Conservation (phyloP, 2,797 vertebrate species). For the Octomys mimax region DNA sequence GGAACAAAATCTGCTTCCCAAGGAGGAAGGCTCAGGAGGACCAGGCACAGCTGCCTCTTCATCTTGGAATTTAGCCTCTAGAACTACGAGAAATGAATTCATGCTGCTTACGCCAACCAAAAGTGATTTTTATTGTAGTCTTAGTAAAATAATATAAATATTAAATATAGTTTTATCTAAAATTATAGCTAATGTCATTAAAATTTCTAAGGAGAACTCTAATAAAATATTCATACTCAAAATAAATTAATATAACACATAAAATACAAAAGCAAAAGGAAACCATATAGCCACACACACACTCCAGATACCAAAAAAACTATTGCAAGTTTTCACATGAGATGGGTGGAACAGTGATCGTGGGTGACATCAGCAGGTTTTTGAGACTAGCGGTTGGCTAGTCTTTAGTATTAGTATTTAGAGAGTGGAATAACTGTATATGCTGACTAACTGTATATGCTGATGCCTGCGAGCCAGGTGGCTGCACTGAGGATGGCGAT, state of each 20-base stretch:
- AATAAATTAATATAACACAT: neutral
- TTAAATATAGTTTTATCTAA: neutral
- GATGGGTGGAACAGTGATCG: too few species aligned
- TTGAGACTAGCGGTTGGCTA: too few species aligned
- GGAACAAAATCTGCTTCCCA: neutral
- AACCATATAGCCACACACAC: neutral
- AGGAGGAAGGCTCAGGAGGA: neutral
- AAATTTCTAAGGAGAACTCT: neutral
- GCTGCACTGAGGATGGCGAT: too few species aligned
- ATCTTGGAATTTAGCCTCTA: neutral
- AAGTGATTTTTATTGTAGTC: neutral
- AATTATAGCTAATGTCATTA: neutral
- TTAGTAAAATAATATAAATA: neutral
- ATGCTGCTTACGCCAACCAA: neutral
- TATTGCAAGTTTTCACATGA: neutral
- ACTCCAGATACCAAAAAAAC: neutral
- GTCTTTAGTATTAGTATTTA: too few species aligned
- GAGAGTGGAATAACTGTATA: too few species aligned
- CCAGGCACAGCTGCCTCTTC: too few species aligned
- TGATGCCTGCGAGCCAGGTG: too few species aligned
- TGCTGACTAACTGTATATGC: too few species aligned
- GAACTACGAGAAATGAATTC: neutral
- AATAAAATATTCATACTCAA: neutral
- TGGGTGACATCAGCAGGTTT: too few species aligned
- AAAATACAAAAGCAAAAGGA: neutral